These are phyloP conservation scores for Encarsia formosa DNA, from an alignment of 2,888 invertebrate genomes.

Conservation along the genomic window DNA sequence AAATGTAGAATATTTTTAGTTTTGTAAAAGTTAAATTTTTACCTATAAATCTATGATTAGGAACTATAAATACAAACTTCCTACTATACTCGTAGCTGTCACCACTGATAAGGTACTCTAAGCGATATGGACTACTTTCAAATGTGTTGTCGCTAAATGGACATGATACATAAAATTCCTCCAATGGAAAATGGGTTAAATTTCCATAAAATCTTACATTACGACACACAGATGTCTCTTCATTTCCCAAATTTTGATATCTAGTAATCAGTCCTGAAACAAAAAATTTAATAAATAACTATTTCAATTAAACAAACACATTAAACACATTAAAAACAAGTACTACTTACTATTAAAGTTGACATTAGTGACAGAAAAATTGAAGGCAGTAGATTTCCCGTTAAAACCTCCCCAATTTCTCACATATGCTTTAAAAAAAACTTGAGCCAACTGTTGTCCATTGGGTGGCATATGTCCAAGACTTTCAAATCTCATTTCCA, in stretches of 20 bases:
- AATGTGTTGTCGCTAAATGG: constrained; percentile 36
- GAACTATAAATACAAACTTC: constrained; percentile 43
- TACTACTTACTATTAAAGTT: constrained; percentile 39
- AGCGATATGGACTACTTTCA: constrained; percentile 37
- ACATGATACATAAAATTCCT: constrained; percentile 40
- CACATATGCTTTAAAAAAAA: constrained; percentile 40
- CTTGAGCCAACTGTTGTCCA: constrained; percentile 31
- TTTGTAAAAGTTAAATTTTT: constrained; percentile 12
- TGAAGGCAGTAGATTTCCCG: constrained; percentile 40
- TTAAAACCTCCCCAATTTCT: constrained; percentile 24
- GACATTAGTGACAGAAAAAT: constrained; percentile 39
- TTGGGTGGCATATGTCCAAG: constrained; percentile 28
- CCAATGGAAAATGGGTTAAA: constrained; percentile 7
- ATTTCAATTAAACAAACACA: not conserved
- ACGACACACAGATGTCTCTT: constrained; percentile 36
- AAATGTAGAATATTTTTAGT: not conserved
- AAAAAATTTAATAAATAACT: not conserved
- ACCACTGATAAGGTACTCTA: constrained; percentile 37
- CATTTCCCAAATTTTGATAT: constrained; percentile 37
- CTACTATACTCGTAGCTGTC: constrained; percentile 38
- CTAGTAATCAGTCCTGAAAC: constrained; percentile 37
- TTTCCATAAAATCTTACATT: constrained; percentile 30
- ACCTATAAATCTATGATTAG: constrained; percentile 40
- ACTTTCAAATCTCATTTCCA: constrained; percentile 35
- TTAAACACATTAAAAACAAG: not conserved